These are phyloP conservation scores for Pantherophis vulpinus DNA, from an alignment of 2,797 vertebrate species.

Conservation along the genomic window DNA sequence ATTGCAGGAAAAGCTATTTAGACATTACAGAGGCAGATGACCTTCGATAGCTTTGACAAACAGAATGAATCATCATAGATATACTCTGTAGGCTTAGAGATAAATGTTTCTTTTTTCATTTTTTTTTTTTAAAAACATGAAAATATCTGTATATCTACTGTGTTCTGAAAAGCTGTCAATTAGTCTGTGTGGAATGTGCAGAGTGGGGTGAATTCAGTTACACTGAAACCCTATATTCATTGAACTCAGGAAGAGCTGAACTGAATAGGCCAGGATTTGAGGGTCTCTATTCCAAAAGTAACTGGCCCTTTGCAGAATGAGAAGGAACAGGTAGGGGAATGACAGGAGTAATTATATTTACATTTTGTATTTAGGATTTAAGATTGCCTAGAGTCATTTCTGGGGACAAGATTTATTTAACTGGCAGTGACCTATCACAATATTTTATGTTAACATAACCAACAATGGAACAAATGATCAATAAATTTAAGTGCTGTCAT, in stretches of 20 bases:
- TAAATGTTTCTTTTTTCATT: constrained; percentile 43
- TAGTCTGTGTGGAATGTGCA: not conserved
- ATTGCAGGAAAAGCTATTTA: constrained; percentile 58
- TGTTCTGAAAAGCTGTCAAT: not conserved
- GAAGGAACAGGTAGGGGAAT: not conserved
- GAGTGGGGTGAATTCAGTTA: constrained; percentile 5
- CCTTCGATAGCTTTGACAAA: constrained; percentile 46
- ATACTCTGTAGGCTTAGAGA: constrained; percentile 29
- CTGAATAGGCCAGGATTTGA: not conserved
- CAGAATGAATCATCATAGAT: constrained; percentile 46
- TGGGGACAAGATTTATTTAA: not conserved
- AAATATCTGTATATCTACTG: constrained; percentile 31
- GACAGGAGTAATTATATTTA: not conserved
- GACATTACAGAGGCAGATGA: constrained; percentile 44
- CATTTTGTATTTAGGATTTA: not conserved
- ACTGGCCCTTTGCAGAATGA: not conserved
- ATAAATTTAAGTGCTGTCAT: not conserved
- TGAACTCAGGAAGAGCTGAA: not conserved
- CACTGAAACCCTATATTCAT: not conserved
- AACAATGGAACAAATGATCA: not conserved
- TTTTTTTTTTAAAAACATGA: constrained; percentile 19
- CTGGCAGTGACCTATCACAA: not conserved
- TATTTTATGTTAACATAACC: not conserved
- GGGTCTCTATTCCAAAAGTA: not conserved
- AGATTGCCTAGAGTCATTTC: not conserved